Conservation (phyloP, 2,888 invertebrate genomes). For the Dyspetes luteomarginatus region DNA sequence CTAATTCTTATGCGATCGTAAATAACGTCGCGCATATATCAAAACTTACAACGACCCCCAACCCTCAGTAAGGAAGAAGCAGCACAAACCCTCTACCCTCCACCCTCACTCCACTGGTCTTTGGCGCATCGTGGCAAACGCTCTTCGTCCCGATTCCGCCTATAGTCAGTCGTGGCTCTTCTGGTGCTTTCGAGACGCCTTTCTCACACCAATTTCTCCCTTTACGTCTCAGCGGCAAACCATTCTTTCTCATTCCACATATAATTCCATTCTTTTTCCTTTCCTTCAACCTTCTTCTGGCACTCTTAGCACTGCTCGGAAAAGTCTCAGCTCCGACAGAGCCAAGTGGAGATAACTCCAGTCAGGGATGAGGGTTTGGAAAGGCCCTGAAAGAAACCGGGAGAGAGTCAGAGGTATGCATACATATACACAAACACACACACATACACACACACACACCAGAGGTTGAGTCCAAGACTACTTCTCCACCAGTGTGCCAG, state of each 20-base stretch:
- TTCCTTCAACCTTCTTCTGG: slow-evolving; percentile 9
- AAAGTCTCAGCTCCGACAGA: slow-evolving; percentile 52
- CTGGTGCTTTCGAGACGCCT: slow-evolving; percentile 45
- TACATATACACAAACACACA: no score
- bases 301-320: slow-evolving; percentile 50
- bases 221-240: neutral
- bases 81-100: slow-evolving; percentile 56
- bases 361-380: slow-evolving; percentile 25
- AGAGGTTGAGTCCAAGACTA: slow-evolving; percentile 62
- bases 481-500: slow-evolving; percentile 70
- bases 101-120: neutral
- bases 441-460: no score
- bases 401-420: neutral
- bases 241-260: slow-evolving; percentile 8
- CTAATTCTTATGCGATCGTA: slow-evolving; percentile 82
- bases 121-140: slow-evolving; percentile 36
- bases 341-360: slow-evolving; percentile 49
- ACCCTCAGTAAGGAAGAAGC: slow-evolving; percentile 60
- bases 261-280: slow-evolving; percentile 26
- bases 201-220: neutral
- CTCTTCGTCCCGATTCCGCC: slow-evolving; percentile 21
- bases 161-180: slow-evolving; percentile 32
- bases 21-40: slow-evolving; percentile 81
- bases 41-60: slow-evolving; percentile 78
- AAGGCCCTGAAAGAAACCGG: neutral